A percentile compares a stretch with the other conserved stretches of the same genome.
Conservation (phyloP, 2,888 invertebrate species). For the Megamerina dolium region DNA sequence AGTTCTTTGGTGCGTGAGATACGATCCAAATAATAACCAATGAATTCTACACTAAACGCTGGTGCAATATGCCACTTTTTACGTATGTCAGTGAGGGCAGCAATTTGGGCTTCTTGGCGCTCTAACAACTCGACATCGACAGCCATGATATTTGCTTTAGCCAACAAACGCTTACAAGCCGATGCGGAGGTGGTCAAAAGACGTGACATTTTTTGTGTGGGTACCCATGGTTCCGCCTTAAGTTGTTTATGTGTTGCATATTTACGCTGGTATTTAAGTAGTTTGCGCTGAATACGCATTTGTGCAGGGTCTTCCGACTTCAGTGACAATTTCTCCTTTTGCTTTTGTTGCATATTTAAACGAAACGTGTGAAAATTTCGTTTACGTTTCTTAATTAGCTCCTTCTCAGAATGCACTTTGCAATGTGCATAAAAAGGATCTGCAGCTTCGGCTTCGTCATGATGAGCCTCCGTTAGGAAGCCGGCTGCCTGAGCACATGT, state of each 20-base stretch:
- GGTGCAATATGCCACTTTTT: constrained; percentile 94
- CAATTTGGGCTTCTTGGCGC: constrained; percentile 75
- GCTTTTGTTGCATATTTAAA: constrained; percentile 70
- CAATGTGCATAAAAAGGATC: constrained; percentile 98
- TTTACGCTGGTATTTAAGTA: constrained; percentile 79
- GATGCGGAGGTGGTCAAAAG: constrained; percentile 85
- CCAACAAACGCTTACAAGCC: constrained; percentile 72
- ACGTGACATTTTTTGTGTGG: constrained; percentile 91
- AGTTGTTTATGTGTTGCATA: constrained; percentile 69
- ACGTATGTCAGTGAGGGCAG: constrained; percentile 75
- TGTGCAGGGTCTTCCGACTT: constrained; percentile 55
- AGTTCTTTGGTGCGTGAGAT: constrained; percentile 75
- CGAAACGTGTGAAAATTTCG: constrained; percentile 80
- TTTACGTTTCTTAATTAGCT: constrained; percentile 70
- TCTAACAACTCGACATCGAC: constrained; percentile 76
- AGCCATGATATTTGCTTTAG: constrained; percentile 87
- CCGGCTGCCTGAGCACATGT: constrained; percentile 96
- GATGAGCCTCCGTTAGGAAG: constrained; percentile 84
- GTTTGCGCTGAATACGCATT: constrained; percentile 69
- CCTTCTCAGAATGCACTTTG: constrained; percentile 89
- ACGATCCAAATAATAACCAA: constrained; percentile 87
- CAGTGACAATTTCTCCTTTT: constrained; percentile 32
- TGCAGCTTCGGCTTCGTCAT: constrained; percentile 83
- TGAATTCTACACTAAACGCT: constrained; percentile 90
- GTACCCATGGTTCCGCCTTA: constrained; percentile 82